These are phyloP conservation scores for Carlito syrichta DNA, from an alignment of 2,113 vertebrate genomes.

Conservation along the genomic window DNA sequence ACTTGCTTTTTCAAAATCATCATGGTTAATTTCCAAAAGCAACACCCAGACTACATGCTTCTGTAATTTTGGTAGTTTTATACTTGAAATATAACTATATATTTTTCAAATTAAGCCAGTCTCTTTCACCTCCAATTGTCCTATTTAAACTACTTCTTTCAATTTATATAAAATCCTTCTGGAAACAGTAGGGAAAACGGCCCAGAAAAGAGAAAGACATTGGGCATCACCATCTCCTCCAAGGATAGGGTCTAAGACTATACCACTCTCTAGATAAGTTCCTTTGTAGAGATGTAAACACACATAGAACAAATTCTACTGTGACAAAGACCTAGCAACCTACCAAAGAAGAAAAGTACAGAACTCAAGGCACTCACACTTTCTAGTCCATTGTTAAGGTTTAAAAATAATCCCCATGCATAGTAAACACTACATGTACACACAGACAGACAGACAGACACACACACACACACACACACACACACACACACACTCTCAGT, in stretches of 20 bases:
- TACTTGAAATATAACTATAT: neutral
- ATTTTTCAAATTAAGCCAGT: neutral
- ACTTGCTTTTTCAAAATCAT: neutral
- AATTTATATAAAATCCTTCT: neutral
- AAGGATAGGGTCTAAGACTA: neutral
- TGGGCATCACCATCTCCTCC: neutral
- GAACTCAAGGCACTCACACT: neutral
- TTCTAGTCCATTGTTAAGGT: neutral
- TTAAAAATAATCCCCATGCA: neutral
- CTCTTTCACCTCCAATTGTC: neutral
- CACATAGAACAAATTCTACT: neutral
- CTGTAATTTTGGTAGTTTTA: neutral
- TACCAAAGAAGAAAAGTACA: neutral
- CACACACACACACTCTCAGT: too few species aligned
- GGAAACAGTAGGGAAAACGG: neutral
- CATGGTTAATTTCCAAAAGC: neutral
- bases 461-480: neutral
- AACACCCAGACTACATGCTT: neutral
- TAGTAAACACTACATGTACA: neutral
- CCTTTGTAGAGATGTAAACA: neutral
- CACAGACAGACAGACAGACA: neutral
- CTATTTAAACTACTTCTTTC: neutral
- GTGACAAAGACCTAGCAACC: neutral
- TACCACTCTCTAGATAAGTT: neutral
- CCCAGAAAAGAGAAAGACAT: neutral